Conservation (phyloP, 2,797 vertebrate species). For the Urosaurus nigricauda region DNA sequence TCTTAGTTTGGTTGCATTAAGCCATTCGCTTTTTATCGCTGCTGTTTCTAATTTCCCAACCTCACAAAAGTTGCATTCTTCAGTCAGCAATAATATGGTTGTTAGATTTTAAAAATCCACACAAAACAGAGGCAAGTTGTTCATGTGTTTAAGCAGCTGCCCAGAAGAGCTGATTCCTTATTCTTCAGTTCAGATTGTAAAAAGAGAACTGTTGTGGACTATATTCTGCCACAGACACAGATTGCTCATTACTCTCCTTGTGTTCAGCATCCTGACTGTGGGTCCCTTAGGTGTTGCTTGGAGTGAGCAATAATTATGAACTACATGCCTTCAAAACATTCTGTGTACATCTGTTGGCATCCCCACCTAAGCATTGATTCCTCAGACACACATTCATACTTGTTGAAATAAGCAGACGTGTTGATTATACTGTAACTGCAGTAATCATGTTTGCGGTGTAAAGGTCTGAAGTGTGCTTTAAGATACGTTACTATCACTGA, state of each 20-base stretch:
- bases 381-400: no score
- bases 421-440: not conserved
- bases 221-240: not conserved
- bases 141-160: conserved; percentile 10
- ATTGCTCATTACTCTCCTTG: not conserved
- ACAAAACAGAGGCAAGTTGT: not conserved
- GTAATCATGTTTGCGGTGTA: not conserved
- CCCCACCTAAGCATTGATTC: not conserved
- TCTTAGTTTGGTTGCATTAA: not conserved
- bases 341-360: not conserved
- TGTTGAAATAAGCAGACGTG: not conserved
- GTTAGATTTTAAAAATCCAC: not conserved
- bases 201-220: not conserved
- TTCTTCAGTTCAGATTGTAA: not conserved
- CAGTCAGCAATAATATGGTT: not conserved
- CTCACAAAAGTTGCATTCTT: conserved; percentile 12
- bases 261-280: not conserved
- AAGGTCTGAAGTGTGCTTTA: not conserved
- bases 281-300: not conserved
- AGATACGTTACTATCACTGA: not conserved
- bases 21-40: not conserved
- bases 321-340: not conserved
- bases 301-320: not conserved
- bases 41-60: not conserved
- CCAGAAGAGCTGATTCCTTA: conserved; percentile 3